Evolutionary conservation across 2,888 invertebrate species (phyloP).

Genomic region (Caenorhabditis sp.): DNA sequence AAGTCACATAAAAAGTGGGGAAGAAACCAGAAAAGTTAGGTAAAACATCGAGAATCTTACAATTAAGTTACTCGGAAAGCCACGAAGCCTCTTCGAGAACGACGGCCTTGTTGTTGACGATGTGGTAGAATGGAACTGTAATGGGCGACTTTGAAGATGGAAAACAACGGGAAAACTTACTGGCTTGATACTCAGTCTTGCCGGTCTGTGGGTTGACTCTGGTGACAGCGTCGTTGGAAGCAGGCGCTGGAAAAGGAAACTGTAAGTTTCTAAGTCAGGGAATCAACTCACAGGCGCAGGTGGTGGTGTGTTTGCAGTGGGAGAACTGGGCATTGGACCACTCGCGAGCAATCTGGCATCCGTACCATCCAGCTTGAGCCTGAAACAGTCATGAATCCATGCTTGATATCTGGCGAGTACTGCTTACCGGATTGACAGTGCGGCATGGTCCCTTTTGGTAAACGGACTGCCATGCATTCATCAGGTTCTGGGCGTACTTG

Average conservation of each 20-base stretch:
- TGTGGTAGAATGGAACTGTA: conserved; percentile 52
- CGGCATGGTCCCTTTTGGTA: conserved; percentile 67
- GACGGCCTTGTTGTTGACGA: conserved; percentile 50
- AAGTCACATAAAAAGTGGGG: conserved; percentile 14
- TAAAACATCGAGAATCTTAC: conserved; percentile 4
- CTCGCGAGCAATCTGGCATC: conserved; percentile 68
- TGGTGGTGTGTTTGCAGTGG: conserved; percentile 67
- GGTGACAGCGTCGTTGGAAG: conserved; percentile 35
- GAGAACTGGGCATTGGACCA: conserved; percentile 69
- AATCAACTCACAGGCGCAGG: conserved; percentile 55
- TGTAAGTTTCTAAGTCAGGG: not conserved
- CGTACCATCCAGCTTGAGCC: conserved; percentile 65
- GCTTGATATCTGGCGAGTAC: no score
- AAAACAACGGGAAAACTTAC: conserved; percentile 20
- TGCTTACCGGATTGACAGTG: conserved; percentile 60
- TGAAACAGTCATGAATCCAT: conserved; percentile 4
- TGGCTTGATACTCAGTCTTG: conserved; percentile 51
- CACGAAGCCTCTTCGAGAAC: conserved; percentile 45
- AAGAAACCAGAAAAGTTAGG: not conserved
- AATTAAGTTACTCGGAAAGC: conserved; percentile 45
- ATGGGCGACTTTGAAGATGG: no score
- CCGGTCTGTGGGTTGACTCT: conserved; percentile 50
- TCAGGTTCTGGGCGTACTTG: conserved; percentile 67
- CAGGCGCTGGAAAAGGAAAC: conserved; percentile 32
- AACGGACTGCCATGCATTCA: conserved; percentile 63